Base-by-base conservation (phyloP, 2,888 invertebrate genomes). In the Hanleya hanleyi region DNA sequence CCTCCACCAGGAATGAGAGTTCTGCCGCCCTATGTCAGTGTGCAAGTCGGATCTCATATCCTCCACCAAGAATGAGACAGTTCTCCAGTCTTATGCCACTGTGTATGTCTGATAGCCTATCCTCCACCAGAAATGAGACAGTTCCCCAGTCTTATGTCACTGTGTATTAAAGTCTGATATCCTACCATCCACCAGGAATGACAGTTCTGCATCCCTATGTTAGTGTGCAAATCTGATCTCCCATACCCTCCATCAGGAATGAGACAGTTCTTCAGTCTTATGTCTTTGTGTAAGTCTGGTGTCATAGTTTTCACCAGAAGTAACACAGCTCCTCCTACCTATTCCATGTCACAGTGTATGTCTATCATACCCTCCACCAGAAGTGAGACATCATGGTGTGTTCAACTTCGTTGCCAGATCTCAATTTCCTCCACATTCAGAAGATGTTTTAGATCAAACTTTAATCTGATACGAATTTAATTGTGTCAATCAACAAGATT, bases 101-200 rank as follows among this genome's bases (percentile, higher is more conserved):
- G n/a, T n/a, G n/a, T n/a, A n/a, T n/a, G n/a, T n/a, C 87, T 22
- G 80, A 77, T 57, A 84, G 82, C 72, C 76, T 89, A 6, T 88
- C 88, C 3, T 68, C 79, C n/a, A 76, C 81, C 0, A 74, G 76
- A 1, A 79, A 83, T 9, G 85, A 84, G 26, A 76, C 71, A 50
- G 75, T 79, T 1, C 87, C 88, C 26, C 77, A 77, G n/a, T 84
- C 88, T 29, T 88, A 81, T 75, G 81, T 79, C 61, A 81, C 80
- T 18, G 70, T 85, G 88, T 87, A 76, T 80, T n/a, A n/a, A n/a
- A n/a, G n/a, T n/a, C 87, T 81, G 37, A 18, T 3, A 29, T 57
- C n/a, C 76, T 89, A 6, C 88, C 88, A 1, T 68, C 79, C n/a
- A 76, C 81, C 0, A 74, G 76, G 1, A 79, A 83, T 9, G 85